Percentiles rank a stretch among this genome's conserved stretches.
These are phyloP conservation scores for Delichon dasypus DNA, from an alignment of 2,797 vertebrate species.

Conservation along the genomic window DNA sequence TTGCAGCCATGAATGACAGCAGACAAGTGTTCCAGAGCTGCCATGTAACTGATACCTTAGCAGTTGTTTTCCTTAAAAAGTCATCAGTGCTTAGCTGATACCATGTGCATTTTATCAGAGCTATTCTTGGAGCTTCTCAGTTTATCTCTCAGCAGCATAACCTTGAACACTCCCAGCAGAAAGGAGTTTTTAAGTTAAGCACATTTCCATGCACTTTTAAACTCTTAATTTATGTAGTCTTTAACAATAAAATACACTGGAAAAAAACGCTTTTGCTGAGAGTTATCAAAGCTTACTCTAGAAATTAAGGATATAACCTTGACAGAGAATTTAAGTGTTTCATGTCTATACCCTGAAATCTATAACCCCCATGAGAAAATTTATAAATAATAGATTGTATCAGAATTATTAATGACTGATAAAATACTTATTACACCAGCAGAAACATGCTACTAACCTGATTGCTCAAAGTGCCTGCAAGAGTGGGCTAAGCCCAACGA, in stretches of 20 bases:
- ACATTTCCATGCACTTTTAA: constrained; percentile 25
- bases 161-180: constrained; percentile 74
- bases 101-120: constrained; percentile 86
- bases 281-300: neutral
- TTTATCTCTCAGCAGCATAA: constrained; percentile 82
- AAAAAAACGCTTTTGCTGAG: neutral
- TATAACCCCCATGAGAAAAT: neutral
- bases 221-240: neutral
- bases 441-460: constrained; percentile 85
- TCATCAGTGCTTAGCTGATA: constrained; percentile 84
- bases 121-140: constrained; percentile 88
- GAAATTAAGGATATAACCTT: neutral
- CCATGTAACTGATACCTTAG: constrained; percentile 84
- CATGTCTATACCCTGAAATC: neutral
- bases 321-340: neutral
- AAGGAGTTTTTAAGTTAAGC: constrained; percentile 49
- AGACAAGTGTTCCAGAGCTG: constrained; percentile 91
- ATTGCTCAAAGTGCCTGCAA: constrained; percentile 86
- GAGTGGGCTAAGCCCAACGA: constrained; percentile 88
- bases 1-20: constrained; percentile 82
- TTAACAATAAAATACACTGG: neutral
- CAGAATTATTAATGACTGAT: neutral
- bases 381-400: neutral
- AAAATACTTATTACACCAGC: neutral
- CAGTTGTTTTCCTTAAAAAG: constrained; percentile 99